Percentiles rank a stretch among this genome's conserved stretches.
These are phyloP conservation scores for Stratiomys singularior DNA, from an alignment of 2,888 invertebrate species.

Conservation along the genomic window DNA sequence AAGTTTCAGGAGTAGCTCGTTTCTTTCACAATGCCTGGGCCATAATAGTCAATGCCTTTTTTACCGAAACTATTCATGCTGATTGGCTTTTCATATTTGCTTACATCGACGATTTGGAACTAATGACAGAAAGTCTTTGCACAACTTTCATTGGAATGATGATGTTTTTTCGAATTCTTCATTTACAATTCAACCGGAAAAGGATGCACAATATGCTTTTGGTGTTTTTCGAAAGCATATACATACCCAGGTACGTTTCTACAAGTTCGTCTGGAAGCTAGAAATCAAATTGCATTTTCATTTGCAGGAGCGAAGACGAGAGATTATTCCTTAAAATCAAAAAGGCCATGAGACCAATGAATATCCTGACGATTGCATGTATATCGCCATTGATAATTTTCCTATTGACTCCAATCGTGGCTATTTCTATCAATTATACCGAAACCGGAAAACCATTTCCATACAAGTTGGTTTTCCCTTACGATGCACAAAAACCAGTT, in stretches of 20 bases:
- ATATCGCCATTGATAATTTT: slow-evolving; percentile 31
- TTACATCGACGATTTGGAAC: slow-evolving; percentile 32
- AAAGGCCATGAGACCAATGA: slow-evolving; percentile 21
- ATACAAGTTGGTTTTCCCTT: slow-evolving; percentile 45
- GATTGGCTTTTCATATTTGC: slow-evolving; percentile 40
- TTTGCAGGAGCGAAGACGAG: slow-evolving; percentile 42
- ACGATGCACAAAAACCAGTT: slow-evolving; percentile 46
- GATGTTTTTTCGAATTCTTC: slow-evolving; percentile 37
- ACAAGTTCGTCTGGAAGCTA: background rate
- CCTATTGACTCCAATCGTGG: slow-evolving; percentile 27
- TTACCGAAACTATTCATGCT: slow-evolving; percentile 38
- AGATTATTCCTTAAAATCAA: slow-evolving; percentile 9
- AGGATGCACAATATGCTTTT: slow-evolving; percentile 3
- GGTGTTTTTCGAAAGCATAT: slow-evolving; percentile 43
- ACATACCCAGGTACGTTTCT: slow-evolving; percentile 27
- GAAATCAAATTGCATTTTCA: background rate
- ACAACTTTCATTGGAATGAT: slow-evolving; percentile 45
- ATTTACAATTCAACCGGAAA: slow-evolving; percentile 38
- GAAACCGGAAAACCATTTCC: slow-evolving; percentile 44
- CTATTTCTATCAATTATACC: slow-evolving; percentile 29
- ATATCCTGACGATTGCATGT: slow-evolving; percentile 32
- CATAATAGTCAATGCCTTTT: slow-evolving; percentile 16
- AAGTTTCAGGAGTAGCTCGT: background rate
- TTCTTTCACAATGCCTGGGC: slow-evolving; percentile 20
- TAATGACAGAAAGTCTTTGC: slow-evolving; percentile 44